Evolutionary conservation across 1,140 invertebrate genomes (phyloP), one percentile per base, ranked within the genome.

Genomic region (Triops cancriformis): DNA sequence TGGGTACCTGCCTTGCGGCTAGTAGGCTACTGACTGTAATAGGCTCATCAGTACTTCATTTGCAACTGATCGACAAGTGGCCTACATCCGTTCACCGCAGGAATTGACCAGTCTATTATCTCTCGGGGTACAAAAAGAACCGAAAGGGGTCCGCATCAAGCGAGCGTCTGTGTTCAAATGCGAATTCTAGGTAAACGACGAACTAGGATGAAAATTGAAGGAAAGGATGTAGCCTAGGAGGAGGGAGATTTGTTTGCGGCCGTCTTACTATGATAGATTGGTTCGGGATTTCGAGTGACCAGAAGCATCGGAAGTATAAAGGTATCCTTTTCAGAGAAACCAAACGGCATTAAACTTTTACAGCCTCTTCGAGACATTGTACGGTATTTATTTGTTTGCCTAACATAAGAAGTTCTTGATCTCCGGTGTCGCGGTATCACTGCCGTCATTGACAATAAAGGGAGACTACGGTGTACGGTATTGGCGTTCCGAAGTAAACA

Each of bases 81-180:
- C 23, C 51, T 18, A 64, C 51, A n/a, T 64, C 51, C 51, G 51
- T 18, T 64, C 14, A 64, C 51, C 51, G 51, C 51, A 23, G 51
- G 18, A 64, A 64, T 64, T 64, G 51, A 64, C n/a, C 23, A 64
- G 51, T 64, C 51, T 23, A 64, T 64, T 64, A 64, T 64, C 51
- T 64, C 51, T 23, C 51, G 51, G 51, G n/a, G 51, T 64, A 6
- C 51, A n/a, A 14, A 23, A 64, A 64, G 51, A 14, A 64, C 51
- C 14, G 51, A 64, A 45, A 37, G 31, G 51, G 51, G 51, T 12
- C 51, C 18, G 18, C 51, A 23, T 64, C 51, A 64, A 64, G 18
- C 23, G 23, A 23, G 23, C 23, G 0, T 23, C 51, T 64, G 3
- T 64, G 51, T 23, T 18, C 10, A 14, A 23, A 9, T n/a, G n/a